phyloP scores from a whole-genome alignment of 2,888 invertebrate species.

The Caenorhabditis sulstoni region DNA sequence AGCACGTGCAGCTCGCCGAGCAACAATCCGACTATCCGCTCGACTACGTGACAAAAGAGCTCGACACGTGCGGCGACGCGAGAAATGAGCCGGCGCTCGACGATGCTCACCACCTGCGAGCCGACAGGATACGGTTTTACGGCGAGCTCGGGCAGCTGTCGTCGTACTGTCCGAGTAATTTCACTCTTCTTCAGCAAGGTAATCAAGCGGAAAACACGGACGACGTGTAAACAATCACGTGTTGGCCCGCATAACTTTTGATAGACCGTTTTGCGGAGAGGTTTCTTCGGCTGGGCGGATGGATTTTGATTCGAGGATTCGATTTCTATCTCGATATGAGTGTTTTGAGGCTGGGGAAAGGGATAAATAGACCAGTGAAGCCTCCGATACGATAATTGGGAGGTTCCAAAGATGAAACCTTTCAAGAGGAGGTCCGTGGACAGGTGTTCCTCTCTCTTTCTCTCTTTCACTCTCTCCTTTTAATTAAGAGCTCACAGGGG shows the following conservation, averaged over 20 bases:
- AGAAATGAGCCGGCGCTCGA: constrained; percentile 22
- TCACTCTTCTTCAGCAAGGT: constrained; percentile 62
- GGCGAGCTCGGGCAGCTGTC: constrained; percentile 73
- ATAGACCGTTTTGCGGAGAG: too few species aligned
- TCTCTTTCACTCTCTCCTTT: not conserved
- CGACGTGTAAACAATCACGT: not conserved
- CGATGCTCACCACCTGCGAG: constrained; percentile 49
- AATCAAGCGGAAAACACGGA: not conserved
- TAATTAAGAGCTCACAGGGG: constrained; percentile 41
- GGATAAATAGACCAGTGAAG: too few species aligned
- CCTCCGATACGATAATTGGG: too few species aligned
- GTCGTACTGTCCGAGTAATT: constrained; percentile 69
- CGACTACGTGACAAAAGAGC: constrained; percentile 57
- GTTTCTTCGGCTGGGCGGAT: too few species aligned
- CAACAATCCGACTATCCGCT: constrained; percentile 63
- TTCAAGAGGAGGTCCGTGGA: not conserved
- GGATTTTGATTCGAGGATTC: too few species aligned
- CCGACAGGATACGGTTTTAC: constrained; percentile 55
- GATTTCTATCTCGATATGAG: not conserved
- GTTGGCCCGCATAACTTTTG: not conserved
- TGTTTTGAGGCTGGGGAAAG: not conserved
- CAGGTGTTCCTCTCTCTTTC: constrained; percentile 3
- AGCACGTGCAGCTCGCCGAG: constrained; percentile 61
- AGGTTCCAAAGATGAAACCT: too few species aligned
- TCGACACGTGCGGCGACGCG: constrained; percentile 45